These are phyloP conservation scores for Bubalus kerabau DNA, from an alignment of 2,113 vertebrate species.

Conservation along the genomic window DNA sequence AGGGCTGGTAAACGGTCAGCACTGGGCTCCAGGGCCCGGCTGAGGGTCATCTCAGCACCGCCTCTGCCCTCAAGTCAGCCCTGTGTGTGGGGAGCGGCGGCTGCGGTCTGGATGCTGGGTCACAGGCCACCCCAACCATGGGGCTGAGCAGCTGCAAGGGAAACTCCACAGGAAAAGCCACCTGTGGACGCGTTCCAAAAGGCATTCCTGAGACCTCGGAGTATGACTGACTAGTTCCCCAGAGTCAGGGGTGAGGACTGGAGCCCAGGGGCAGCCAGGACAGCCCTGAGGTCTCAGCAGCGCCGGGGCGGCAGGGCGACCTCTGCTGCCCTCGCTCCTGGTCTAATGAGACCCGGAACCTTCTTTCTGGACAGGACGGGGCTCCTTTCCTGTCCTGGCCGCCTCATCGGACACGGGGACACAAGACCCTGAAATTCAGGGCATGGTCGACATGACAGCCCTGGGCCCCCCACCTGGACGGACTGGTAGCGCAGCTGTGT, in stretches of 20 bases:
- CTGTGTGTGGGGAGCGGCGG: rapidly evolving
- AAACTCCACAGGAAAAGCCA: not conserved
- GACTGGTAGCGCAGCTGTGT: rapidly evolving
- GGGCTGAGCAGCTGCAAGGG: not conserved
- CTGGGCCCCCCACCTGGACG: not conserved
- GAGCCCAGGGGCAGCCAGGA: rapidly evolving
- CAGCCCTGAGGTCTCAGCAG: not conserved
- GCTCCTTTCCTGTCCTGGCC: not conserved
- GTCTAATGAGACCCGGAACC: not conserved
- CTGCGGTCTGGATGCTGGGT: rapidly evolving
- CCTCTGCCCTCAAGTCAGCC: not conserved
- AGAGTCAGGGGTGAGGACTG: rapidly evolving
- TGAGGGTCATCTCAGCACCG: not conserved
- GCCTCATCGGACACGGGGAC: not conserved
- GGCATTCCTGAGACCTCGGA: rapidly evolving
- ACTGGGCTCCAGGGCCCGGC: not conserved
- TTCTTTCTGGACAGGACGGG: not conserved
- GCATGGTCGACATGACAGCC: not conserved
- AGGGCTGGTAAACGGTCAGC: not conserved
- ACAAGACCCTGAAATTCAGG: not conserved
- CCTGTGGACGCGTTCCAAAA: rapidly evolving
- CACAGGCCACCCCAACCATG: not conserved
- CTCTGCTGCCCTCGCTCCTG: rapidly evolving
- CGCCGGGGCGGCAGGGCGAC: rapidly evolving
- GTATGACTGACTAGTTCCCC: rapidly evolving